Evolutionary conservation across 2,113 vertebrate genomes (phyloP).

Genomic region (Desmodus rotundus): DNA sequence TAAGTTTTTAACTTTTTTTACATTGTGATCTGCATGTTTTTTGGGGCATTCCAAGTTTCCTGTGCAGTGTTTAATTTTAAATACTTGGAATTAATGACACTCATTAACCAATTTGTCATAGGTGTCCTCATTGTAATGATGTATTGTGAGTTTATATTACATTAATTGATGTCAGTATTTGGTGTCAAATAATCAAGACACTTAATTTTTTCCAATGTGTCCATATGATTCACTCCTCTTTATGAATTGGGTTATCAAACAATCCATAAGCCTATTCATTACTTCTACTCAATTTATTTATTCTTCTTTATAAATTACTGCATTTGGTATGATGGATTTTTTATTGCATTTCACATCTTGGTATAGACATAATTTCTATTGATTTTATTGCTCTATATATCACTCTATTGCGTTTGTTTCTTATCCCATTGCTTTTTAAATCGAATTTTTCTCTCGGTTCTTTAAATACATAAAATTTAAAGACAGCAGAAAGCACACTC

Average conservation of each 20-base stretch:
- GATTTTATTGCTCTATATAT: background rate
- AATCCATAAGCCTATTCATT: background rate
- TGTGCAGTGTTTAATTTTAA: background rate
- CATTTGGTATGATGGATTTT: conserved; percentile 9
- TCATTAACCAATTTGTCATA: background rate
- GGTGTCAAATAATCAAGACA: conserved; percentile 4
- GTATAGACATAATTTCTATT: conserved; percentile 2
- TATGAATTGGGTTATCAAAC: conserved; percentile 29
- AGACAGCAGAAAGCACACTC: background rate
- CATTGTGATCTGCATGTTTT: background rate
- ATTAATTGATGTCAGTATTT: background rate
- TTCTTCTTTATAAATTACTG: conserved; percentile 6
- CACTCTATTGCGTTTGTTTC: background rate
- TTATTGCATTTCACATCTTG: conserved; percentile 13
- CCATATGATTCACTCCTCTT: background rate
- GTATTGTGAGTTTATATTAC: background rate
- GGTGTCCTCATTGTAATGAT: background rate
- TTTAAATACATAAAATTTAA: conserved; percentile 19
- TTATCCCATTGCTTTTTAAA: background rate
- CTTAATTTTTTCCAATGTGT: background rate
- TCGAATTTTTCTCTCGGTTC: background rate
- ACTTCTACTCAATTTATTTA: conserved; percentile 26
- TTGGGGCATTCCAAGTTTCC: background rate
- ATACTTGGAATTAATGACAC: background rate
- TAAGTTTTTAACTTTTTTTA: background rate